Evolutionary conservation across 2,888 invertebrate genomes (phyloP), one percentile per base, ranked within the genome.

Genomic region (Euplexia lucipara): DNA sequence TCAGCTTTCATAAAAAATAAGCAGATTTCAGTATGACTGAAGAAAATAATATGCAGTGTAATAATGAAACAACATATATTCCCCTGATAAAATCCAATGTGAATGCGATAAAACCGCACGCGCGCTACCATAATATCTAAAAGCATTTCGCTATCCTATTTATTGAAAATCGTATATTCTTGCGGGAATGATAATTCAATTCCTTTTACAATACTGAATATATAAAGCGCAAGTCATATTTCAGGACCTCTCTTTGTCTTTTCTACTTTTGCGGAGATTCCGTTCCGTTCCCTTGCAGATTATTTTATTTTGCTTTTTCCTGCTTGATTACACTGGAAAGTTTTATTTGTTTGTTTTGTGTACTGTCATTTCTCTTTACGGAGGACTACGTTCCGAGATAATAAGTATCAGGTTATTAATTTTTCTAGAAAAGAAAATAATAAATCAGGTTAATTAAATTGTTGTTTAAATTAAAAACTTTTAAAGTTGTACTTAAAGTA

Each of bases 111-210:
- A 53, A 72, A 77, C 73, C 74, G 66, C 74, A 77, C 74, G 66
- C 78, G 66, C 51, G 53, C 57, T 70, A 41, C 41, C 66, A 63
- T 68, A 42, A 53, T 63, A 58, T 61, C 69, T 74, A 69, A 75
- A 74, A 74, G 75, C 74, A 76, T 64, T 77, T 74, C 51, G 53
- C 69, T 69, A 53, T 69, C 64, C 60, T 74, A 74, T 71, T 69
- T 74, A 78, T 76, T 78, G 75, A 74, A 74, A 74, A 69, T 62
- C 78, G 69, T 65, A 65, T 69, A 78, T 78, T 78, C 64, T 69
- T 78, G 64, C 54, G 74, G 57, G 69, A 69, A 76, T 74, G 57
- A 74, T 78, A 76, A 76, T 76, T 76, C 79, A 74, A 74, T 76
- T 76, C 65, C 70, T 74, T 78, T 62, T 69, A 73, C 64, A 73